A percentile compares a stretch with the other conserved stretches of the same genome.
phyloP scores from a whole-genome alignment of 2,113 vertebrate genomes.

The Pogona vitticeps region DNA sequence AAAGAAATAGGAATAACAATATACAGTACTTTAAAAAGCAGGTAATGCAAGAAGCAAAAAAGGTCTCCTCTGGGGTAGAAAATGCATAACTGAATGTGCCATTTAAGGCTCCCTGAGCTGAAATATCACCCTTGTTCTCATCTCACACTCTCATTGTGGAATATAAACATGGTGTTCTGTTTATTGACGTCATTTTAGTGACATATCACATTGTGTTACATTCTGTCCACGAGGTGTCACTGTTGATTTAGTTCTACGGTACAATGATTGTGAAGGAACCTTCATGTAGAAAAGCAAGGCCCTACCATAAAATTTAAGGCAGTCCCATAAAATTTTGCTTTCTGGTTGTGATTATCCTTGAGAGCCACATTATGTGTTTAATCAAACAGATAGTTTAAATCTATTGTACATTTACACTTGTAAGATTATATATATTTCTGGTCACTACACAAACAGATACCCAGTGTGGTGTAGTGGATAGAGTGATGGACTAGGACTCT shows the following conservation, averaged over 20 bases:
- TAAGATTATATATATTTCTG: not conserved
- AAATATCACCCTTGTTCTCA: not conserved
- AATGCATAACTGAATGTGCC: not conserved
- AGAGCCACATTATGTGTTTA: not conserved
- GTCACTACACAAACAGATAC: too few relatives aligned
- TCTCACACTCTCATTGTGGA: not conserved
- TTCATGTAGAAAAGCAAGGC: not conserved
- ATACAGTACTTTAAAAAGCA: not conserved
- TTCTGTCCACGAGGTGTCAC: conserved; percentile 30
- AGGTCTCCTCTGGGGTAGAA: not conserved
- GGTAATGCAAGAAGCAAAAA: not conserved
- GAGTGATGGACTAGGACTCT: too few relatives aligned
- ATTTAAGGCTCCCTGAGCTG: not conserved
- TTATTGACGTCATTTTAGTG: not conserved
- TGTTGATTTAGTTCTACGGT: conserved; percentile 11
- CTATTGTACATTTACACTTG: not conserved
- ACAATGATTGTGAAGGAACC: not conserved
- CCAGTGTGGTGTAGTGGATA: too few relatives aligned
- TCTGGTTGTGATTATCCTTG: not conserved
- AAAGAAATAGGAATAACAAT: not conserved
- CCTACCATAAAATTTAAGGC: not conserved
- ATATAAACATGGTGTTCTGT: not conserved
- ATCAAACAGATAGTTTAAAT: not conserved
- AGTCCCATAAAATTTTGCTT: not conserved
- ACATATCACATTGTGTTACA: not conserved